These are phyloP conservation scores for Alectura lathami DNA, from an alignment of 2,113 vertebrate species.

Conservation along the genomic window DNA sequence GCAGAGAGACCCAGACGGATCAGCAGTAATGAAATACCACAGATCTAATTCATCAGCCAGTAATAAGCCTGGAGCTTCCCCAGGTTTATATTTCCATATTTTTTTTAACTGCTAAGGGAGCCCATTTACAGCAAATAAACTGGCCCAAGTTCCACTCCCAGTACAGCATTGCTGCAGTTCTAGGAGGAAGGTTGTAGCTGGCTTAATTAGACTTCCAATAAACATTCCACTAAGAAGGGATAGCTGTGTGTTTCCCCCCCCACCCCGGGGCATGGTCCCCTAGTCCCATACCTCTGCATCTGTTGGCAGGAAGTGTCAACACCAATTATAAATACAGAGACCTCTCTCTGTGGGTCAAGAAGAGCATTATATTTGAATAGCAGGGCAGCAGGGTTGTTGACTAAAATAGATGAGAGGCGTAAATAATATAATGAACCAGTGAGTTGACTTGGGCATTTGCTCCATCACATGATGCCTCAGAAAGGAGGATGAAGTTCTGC, in stretches of 20 bases:
- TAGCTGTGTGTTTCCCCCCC: background rate
- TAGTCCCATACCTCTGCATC: background rate
- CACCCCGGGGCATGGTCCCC: background rate
- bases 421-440: conserved; percentile 5
- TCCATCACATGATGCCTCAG: background rate
- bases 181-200: background rate
- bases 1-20: background rate
- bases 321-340: background rate
- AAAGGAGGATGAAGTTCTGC: conserved; percentile 28
- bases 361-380: conserved; percentile 23
- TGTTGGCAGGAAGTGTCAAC: background rate
- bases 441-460: background rate
- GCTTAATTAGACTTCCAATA: background rate
- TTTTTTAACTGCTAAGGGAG: background rate
- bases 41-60: background rate
- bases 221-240: background rate
- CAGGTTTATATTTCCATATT: background rate
- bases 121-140: background rate
- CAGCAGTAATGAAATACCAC: background rate
- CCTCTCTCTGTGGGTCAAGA: conserved; percentile 1
- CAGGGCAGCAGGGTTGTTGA: background rate
- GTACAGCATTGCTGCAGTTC: background rate
- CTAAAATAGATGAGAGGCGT: conserved; percentile 40
- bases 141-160: background rate
- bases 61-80: background rate